Conservation (phyloP, 2,113 vertebrate genomes). For the Centropristis striata region DNA sequence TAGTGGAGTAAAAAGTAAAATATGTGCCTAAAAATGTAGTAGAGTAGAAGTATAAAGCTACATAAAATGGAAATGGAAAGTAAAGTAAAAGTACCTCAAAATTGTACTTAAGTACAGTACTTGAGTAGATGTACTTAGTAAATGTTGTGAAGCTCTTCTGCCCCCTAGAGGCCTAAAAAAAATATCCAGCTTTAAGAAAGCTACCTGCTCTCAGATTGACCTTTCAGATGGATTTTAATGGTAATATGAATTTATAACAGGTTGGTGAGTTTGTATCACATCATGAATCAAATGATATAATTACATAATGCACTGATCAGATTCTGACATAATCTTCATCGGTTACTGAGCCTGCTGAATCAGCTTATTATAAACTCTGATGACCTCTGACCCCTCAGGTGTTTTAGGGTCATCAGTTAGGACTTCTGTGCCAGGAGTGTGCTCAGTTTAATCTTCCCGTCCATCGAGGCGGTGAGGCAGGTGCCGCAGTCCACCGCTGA, state of each 20-base stretch:
- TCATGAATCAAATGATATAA: conserved; percentile 6
- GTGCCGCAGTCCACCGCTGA: conserved; percentile 97
- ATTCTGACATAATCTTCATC: conserved; percentile 11
- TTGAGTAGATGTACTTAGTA: too few relatives aligned
- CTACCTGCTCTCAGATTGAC: neutral
- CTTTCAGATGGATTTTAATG: conserved; percentile 50
- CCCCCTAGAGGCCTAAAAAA: neutral
- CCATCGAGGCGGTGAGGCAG: conserved; percentile 97
- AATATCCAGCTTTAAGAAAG: conserved; percentile 5
- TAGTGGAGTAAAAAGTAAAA: too few relatives aligned
- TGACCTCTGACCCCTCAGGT: neutral
- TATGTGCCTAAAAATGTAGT: too few relatives aligned
- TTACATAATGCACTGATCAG: neutral
- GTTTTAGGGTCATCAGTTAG: conserved; percentile 27
- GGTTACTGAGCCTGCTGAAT: neutral
- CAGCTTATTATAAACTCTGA: neutral
- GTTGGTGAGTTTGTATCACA: neutral
- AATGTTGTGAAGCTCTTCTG: neutral
- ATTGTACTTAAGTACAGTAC: too few relatives aligned
- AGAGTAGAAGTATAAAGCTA: too few relatives aligned
- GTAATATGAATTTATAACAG: conserved; percentile 13
- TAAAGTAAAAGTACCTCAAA: too few relatives aligned
- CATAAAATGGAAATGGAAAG: too few relatives aligned
- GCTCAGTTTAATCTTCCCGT: conserved; percentile 97
- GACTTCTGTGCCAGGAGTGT: conserved; percentile 93